A percentile compares a stretch with the other conserved stretches of the same genome.
Conservation (phyloP, 2,113 vertebrate species). For the Vidua macroura region DNA sequence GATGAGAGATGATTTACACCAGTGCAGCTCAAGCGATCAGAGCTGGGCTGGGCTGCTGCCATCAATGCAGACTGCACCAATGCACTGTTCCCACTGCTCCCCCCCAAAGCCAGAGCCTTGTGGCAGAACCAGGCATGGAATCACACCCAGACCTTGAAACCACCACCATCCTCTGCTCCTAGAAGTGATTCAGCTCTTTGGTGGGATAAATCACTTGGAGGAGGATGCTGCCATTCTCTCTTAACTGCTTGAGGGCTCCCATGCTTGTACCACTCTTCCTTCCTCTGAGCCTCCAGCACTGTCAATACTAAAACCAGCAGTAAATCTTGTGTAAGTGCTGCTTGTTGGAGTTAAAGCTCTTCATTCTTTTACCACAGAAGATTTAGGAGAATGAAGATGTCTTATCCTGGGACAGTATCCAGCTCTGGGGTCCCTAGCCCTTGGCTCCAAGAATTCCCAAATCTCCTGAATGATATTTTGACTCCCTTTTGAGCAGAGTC, state of each 20-base stretch:
- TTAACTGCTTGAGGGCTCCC: background rate
- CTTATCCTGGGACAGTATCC: background rate
- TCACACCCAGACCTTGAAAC: background rate
- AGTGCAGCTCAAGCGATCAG: conserved; percentile 14
- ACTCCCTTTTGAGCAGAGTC: background rate
- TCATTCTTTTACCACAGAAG: background rate
- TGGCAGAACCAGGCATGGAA: background rate
- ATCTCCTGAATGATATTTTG: background rate
- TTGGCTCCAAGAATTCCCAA: background rate
- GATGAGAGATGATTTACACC: conserved; percentile 57
- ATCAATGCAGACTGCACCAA: conserved; percentile 6
- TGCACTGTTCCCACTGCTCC: background rate
- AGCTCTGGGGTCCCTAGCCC: background rate
- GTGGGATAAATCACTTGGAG: background rate
- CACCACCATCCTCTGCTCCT: background rate
- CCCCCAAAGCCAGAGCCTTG: background rate
- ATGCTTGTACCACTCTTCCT: background rate
- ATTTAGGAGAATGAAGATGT: background rate
- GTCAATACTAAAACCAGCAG: background rate
- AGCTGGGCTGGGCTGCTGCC: conserved; percentile 12
- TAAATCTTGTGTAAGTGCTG: background rate
- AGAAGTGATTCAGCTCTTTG: background rate
- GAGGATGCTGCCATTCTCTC: background rate
- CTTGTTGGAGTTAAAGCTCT: background rate
- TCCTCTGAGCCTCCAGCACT: background rate